These are phyloP conservation scores for Lordiphosa andalusiaca DNA, from an alignment of 2,888 invertebrate species.

Conservation along the genomic window DNA sequence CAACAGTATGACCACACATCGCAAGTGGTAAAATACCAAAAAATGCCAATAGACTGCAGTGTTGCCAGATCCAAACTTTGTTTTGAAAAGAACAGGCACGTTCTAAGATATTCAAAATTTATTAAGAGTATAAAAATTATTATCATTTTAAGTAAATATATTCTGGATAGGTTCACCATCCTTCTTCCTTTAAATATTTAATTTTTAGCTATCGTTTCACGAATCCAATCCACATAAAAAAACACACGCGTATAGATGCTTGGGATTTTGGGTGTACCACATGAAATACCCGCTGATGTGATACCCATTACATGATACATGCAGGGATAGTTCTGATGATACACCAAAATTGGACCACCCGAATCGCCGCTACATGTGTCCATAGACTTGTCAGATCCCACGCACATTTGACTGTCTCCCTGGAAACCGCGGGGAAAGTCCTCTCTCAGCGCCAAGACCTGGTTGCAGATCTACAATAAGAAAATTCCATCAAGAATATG, in stretches of 20 bases:
- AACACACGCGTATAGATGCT: constrained; percentile 69
- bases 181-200: neutral
- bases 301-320: constrained; percentile 70
- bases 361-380: constrained; percentile 75
- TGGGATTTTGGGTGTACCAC: constrained; percentile 66
- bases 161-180: too few species aligned
- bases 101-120: too few species aligned
- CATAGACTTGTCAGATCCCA: constrained; percentile 59
- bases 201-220: constrained; percentile 22
- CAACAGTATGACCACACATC: constrained; percentile 26
- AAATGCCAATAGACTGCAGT: neutral
- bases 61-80: neutral
- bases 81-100: too few species aligned
- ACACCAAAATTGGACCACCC: constrained; percentile 66
- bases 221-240: constrained; percentile 67
- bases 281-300: constrained; percentile 64
- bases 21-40: too few species aligned
- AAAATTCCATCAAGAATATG: neutral
- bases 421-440: constrained; percentile 58
- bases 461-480: constrained; percentile 35
- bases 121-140: too few species aligned
- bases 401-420: constrained; percentile 64
- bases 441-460: constrained; percentile 39
- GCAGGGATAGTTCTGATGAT: constrained; percentile 64
- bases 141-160: too few species aligned